Conservation (phyloP, 2,113 vertebrate genomes). For the Empidonax alnorum region DNA sequence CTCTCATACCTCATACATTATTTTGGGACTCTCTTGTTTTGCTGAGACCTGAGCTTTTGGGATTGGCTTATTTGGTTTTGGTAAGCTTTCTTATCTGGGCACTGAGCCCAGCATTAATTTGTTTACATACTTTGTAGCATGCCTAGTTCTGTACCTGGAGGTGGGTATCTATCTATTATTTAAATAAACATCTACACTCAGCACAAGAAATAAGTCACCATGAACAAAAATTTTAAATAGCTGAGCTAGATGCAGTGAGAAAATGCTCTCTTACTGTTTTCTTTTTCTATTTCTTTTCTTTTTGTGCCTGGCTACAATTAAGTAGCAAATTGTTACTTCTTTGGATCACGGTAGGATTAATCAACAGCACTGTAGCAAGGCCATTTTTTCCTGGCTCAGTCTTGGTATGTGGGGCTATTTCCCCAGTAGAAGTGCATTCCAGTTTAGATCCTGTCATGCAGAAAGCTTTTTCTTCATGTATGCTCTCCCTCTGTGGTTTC, state of each 20-base stretch:
- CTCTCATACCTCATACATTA: background rate
- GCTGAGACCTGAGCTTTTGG: background rate
- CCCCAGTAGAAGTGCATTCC: conserved; percentile 43
- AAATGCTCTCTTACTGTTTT: background rate
- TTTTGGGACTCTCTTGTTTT: background rate
- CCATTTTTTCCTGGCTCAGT: background rate
- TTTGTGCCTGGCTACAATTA: conserved; percentile 20
- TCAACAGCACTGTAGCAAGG: background rate
- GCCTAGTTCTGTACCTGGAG: conserved; percentile 7
- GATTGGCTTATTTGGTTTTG: background rate
- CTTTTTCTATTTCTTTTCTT: background rate
- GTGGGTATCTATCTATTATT: conserved; percentile 14
- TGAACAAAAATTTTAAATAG: background rate
- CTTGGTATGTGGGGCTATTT: conserved; percentile 38
- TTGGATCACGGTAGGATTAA: conserved; percentile 14
- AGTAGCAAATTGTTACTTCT: background rate
- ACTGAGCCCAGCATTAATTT: conserved; percentile 30
- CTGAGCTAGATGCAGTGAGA: background rate
- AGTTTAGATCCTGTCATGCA: conserved; percentile 47
- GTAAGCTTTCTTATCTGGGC: conserved; percentile 9
- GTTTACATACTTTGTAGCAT: background rate
- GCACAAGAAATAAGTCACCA: background rate
- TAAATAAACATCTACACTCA: conserved; percentile 12
- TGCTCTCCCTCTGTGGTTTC: conserved; percentile 53
- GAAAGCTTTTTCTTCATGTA: conserved; percentile 46